Percentiles rank a stretch among this genome's conserved stretches.
phyloP scores from a whole-genome alignment of 2,113 vertebrate species.

The Saguinus midas region DNA sequence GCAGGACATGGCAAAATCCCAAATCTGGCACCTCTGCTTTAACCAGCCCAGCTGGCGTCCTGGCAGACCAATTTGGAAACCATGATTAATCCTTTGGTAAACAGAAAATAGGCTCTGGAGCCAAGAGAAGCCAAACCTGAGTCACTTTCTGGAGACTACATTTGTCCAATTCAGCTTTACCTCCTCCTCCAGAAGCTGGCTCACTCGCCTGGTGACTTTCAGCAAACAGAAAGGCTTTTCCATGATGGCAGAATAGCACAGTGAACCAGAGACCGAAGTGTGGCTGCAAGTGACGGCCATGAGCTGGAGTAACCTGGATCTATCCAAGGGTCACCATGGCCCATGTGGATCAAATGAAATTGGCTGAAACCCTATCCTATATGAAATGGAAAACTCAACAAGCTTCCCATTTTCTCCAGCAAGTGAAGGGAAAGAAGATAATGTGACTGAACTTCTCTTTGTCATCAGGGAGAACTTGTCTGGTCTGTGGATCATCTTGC shows the following conservation, averaged over 20 bases:
- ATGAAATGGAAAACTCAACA: neutral
- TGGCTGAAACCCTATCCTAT: neutral
- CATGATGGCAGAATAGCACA: neutral
- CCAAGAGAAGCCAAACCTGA: slow-evolving; percentile 58
- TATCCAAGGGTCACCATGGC: neutral
- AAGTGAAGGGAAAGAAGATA: accelerated
- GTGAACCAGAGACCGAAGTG: neutral
- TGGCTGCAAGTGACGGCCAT: neutral
- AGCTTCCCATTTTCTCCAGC: neutral
- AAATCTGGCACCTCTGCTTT: slow-evolving; percentile 21
- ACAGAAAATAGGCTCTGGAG: slow-evolving; percentile 57
- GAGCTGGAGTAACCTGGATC: neutral
- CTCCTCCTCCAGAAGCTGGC: neutral
- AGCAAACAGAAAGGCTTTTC: slow-evolving; percentile 37
- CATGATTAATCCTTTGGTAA: slow-evolving; percentile 69
- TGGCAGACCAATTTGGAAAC: slow-evolving; percentile 67
- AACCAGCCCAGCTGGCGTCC: neutral
- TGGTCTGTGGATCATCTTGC: neutral
- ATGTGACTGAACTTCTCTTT: neutral
- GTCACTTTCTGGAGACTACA: slow-evolving; percentile 49
- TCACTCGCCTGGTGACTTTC: neutral
- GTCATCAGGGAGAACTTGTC: neutral
- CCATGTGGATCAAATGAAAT: neutral
- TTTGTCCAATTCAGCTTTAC: neutral
- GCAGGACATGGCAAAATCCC: slow-evolving; percentile 59